These are phyloP conservation scores for Trematomus loennbergii DNA, from an alignment of 2,113 vertebrate genomes.

Conservation along the genomic window DNA sequence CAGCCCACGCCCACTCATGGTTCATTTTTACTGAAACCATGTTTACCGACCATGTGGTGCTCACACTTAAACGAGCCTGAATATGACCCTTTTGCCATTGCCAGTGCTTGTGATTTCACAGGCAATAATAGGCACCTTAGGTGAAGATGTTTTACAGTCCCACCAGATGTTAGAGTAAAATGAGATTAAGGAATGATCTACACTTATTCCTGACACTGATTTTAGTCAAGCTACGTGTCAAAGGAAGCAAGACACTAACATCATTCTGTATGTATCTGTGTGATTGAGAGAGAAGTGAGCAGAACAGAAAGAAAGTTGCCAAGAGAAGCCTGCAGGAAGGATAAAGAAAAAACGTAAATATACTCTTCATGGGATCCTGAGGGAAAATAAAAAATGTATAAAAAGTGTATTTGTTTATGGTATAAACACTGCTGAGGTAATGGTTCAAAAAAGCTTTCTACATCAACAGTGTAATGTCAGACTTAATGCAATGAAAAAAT, in stretches of 20 bases:
- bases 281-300: constrained; percentile 9
- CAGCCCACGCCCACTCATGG: constrained; percentile 3
- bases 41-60: background rate
- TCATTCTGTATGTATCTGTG: background rate
- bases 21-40: constrained; percentile 7
- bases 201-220: background rate
- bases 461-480: background rate
- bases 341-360: constrained; percentile 61
- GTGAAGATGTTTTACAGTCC: background rate
- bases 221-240: constrained; percentile 3
- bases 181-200: constrained; percentile 1
- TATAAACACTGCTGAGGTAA: constrained; percentile 36
- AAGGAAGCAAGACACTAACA: background rate
- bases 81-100: background rate
- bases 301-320: constrained; percentile 29
- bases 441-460: constrained; percentile 33
- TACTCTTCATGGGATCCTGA: constrained; percentile 37
- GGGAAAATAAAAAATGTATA: constrained; percentile 65
- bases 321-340: constrained; percentile 36
- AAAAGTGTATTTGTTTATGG: constrained; percentile 60
- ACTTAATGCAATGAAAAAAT: constrained; percentile 1
- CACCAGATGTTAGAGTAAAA: background rate
- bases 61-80: background rate
- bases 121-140: background rate
- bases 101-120: background rate